Base-by-base conservation (phyloP, 1,140 invertebrate species). In the Physella acuta region DNA sequence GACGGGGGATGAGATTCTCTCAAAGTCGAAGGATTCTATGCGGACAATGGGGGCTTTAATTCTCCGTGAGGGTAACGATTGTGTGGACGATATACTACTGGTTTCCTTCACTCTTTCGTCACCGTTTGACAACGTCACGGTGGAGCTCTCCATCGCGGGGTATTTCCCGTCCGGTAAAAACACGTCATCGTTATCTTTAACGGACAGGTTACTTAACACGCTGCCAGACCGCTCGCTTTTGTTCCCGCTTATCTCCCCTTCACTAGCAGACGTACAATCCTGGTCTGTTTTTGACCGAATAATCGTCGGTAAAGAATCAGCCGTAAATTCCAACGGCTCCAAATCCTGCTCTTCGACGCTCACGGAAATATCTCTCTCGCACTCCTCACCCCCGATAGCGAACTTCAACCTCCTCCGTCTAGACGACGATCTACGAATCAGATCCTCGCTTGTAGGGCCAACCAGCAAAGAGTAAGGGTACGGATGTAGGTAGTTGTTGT, bases 361-460 rank as follows among this genome's bases (percentile, higher is more conserved):
- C 2, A 51, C 17, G 1, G 64, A 55, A 2, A 26, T 37, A 0
- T 56, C 55, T 33, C 44, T 62, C 1, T 62, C 68, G 20, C 17
- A n/a, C 1, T 68, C 66, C 33, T 63, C 69, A 8, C 36, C 37
- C 14, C 69, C 68, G 16, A 72, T 28, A 1, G 59, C 55, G 39
- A 75, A 75, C 51, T 75, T 72, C 31, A 75, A 61, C 39, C 71
- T 53, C 5, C 73, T 62, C 26, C 73, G 51, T 39, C 73, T 28
- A 4, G 73, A 75, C 17, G 73, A 75, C 3, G 73, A 71, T 44
- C 73, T 62, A 1, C 73, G 56, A 26, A 75, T 49, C n/a, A 75
- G 65, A 11, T 75, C 73, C 24, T 72, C 66, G 64, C 73, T 75
- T 44, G 66, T 72, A 8, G 71, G 73, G 3, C 73, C 73, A 1